Percentiles rank a stretch among this genome's conserved stretches.
These are phyloP conservation scores for Stenchaetothrips biformis DNA, from an alignment of 2,888 invertebrate genomes.

Conservation along the genomic window DNA sequence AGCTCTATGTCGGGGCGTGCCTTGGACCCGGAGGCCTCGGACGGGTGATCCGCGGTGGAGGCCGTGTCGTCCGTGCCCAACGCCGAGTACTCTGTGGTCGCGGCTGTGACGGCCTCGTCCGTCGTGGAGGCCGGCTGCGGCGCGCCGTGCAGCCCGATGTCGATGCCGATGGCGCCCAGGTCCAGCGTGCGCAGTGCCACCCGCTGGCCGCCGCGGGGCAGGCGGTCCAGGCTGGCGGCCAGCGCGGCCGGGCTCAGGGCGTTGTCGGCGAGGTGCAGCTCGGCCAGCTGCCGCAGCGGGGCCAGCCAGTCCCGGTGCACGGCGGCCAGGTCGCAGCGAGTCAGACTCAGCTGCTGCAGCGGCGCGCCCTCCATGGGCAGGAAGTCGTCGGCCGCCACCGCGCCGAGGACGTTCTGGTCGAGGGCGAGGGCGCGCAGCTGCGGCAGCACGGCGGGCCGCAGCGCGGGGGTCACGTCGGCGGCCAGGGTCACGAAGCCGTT, in stretches of 20 bases:
- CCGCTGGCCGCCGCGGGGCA: not conserved
- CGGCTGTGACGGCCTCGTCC: not conserved
- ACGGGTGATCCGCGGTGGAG: not conserved
- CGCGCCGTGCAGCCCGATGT: not conserved
- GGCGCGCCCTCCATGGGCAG: not conserved
- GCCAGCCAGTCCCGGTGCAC: not conserved
- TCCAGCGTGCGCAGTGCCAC: not conserved
- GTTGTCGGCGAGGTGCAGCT: not conserved
- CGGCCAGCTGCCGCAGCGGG: not conserved
- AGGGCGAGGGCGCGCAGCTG: not conserved
- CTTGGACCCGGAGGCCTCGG: not conserved
- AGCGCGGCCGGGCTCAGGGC: not conserved
- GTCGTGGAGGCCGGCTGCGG: not conserved
- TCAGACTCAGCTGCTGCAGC: not conserved
- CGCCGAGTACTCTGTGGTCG: not conserved
- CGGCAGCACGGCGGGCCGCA: not conserved
- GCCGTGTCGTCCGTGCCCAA: not conserved
- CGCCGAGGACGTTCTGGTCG: not conserved
- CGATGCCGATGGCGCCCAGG: not conserved
- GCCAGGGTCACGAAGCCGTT: not conserved
- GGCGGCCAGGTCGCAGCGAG: not conserved
- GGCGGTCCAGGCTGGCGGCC: not conserved
- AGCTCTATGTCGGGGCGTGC: not conserved
- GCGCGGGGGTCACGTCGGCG: not conserved
- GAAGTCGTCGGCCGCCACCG: not conserved